These are phyloP conservation scores for Phocides pigmalion DNA, from an alignment of 1,140 invertebrate species.

Conservation along the genomic window DNA sequence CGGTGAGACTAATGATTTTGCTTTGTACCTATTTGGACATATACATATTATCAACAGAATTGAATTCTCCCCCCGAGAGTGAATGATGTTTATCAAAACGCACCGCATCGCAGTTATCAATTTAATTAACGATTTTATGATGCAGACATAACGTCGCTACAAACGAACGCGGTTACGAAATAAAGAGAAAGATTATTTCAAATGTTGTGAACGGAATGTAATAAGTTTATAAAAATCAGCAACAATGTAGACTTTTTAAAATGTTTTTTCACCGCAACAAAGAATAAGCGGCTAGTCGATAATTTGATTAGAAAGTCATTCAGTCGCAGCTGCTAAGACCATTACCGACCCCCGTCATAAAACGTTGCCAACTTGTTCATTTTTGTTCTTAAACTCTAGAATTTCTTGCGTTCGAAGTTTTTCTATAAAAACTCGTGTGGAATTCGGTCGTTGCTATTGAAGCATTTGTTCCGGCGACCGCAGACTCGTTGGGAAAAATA, in stretches of 20 bases:
- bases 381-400: conserved; percentile 38
- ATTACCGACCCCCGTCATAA: conserved; percentile 32
- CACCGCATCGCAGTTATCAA: conserved; percentile 1
- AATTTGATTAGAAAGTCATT: conserved; percentile 53
- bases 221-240: conserved; percentile 2
- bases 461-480: conserved; percentile 47
- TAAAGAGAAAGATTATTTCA: conserved; percentile 17
- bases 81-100: conserved; percentile 13
- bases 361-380: conserved; percentile 36
- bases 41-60: conserved; percentile 26
- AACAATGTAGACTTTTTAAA: conserved; percentile 32
- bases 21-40: conserved; percentile 33
- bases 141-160: not conserved
- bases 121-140: conserved; percentile 6
- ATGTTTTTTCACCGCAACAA: conserved; percentile 38
- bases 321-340: conserved; percentile 24
- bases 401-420: conserved; percentile 41
- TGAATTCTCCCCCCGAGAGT: conserved; percentile 18
- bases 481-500: conserved; percentile 41
- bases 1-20: conserved; percentile 45
- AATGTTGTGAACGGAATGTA: not conserved
- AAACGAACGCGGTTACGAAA: not conserved
- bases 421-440: conserved; percentile 39
- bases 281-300: conserved; percentile 39
- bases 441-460: conserved; percentile 42